Percentiles rank a stretch among this genome's conserved stretches.
phyloP scores from a whole-genome alignment of 2,888 invertebrate species.

The Globia sparganii region DNA sequence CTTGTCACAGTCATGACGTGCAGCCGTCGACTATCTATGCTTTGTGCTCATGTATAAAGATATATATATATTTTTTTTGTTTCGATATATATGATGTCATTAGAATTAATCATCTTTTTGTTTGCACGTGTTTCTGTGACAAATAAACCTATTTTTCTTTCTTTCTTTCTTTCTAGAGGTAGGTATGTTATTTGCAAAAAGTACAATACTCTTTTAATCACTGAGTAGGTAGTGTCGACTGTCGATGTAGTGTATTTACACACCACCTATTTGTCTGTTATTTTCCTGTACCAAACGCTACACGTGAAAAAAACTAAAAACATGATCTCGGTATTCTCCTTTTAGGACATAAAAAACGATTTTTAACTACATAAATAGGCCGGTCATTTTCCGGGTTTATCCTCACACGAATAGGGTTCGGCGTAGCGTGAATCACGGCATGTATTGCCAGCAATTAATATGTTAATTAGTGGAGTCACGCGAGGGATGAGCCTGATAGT shows the following conservation, averaged over 20 bases:
- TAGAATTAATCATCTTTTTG: too few species aligned
- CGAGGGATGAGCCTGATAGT: conserved; percentile 49
- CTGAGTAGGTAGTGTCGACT: neutral
- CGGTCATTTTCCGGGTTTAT: conserved; percentile 43
- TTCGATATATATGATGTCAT: too few species aligned
- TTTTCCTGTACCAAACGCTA: neutral
- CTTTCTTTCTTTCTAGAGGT: too few species aligned
- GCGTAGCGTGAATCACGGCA: conserved; percentile 67
- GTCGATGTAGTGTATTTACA: neutral
- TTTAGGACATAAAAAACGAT: neutral
- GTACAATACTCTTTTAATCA: neutral
- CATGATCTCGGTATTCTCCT: neutral
- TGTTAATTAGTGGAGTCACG: conserved; percentile 66
- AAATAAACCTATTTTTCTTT: too few species aligned
- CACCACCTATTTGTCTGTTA: neutral
- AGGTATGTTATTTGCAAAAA: neutral
- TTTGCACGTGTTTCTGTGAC: too few species aligned
- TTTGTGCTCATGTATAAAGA: too few species aligned
- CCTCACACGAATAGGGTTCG: conserved; percentile 48
- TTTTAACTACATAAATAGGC: conserved; percentile 17
- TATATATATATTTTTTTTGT: too few species aligned
- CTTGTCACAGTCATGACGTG: too few species aligned
- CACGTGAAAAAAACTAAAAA: neutral
- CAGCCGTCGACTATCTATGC: too few species aligned
- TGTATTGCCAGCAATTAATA: conserved; percentile 66